A percentile compares a stretch with the other conserved stretches of the same genome.
Evolutionary conservation across 2,797 vertebrate genomes (phyloP).

Genomic region (Pseudomugil tenellus): DNA sequence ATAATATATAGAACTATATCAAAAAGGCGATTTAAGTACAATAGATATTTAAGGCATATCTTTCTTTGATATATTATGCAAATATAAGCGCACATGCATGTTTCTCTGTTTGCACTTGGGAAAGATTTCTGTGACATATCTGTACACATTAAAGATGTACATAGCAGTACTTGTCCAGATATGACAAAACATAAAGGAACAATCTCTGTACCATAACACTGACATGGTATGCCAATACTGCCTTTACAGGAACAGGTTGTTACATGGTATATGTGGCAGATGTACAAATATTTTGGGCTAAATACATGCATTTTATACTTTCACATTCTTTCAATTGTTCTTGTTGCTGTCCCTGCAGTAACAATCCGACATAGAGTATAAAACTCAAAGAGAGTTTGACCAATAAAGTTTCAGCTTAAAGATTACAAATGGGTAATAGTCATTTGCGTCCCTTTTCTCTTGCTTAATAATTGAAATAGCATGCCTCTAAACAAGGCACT

Average conservation of each 20-base stretch:
- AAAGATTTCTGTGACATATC: constrained; percentile 9
- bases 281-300: constrained; percentile 37
- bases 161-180: constrained; percentile 15
- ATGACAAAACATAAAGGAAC: constrained; percentile 31
- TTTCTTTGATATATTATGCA: background rate
- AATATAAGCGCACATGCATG: constrained; percentile 2
- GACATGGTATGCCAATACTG: constrained; percentile 33
- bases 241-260: constrained; percentile 41
- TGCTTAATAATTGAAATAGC: constrained; percentile 9
- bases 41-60: constrained; percentile 40
- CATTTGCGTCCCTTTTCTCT: constrained; percentile 9
- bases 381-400: constrained; percentile 6
- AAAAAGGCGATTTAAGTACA: constrained; percentile 17
- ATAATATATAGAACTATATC: constrained; percentile 9
- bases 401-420: constrained; percentile 26
- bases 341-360: constrained; percentile 62
- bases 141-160: constrained; percentile 13
- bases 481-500: constrained; percentile 57
- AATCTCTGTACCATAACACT: constrained; percentile 27
- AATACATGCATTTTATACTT: constrained; percentile 52
- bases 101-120: constrained; percentile 21
- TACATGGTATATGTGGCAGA: constrained; percentile 36
- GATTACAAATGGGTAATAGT: background rate
- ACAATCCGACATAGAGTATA: constrained; percentile 22
- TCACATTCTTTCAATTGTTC: constrained; percentile 68